These are phyloP conservation scores for Tetragonula clypearis DNA, from an alignment of 1,140 invertebrate genomes.

Conservation along the genomic window DNA sequence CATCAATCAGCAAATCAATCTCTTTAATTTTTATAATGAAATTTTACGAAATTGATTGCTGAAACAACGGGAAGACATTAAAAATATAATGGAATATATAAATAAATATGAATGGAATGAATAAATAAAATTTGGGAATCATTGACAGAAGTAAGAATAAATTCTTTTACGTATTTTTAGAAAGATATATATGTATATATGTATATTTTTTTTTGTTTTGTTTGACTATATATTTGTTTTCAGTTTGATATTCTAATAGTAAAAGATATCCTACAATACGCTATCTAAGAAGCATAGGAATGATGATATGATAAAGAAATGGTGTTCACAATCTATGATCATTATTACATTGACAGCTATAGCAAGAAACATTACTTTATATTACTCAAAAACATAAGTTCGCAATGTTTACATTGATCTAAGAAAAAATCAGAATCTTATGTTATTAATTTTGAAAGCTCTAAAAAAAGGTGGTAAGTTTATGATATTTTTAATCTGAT, in stretches of 20 bases:
- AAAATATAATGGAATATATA: too few species aligned
- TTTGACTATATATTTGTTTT: conserved; percentile 21
- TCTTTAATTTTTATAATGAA: too few species aligned
- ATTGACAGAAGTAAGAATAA: too few species aligned
- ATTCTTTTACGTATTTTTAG: too few species aligned
- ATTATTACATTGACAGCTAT: conserved; percentile 53
- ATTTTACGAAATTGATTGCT: too few species aligned
- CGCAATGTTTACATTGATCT: conserved; percentile 26
- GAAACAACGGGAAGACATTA: too few species aligned
- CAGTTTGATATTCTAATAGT: conserved; percentile 65
- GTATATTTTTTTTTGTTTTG: too few species aligned
- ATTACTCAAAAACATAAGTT: too few species aligned
- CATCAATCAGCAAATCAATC: too few species aligned
- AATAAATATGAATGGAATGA: too few species aligned
- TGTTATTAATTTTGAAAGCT: conserved; percentile 68
- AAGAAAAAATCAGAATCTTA: conserved; percentile 62
- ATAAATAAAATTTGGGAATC: too few species aligned
- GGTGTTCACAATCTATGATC: conserved; percentile 72
- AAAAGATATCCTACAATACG: conserved; percentile 67
- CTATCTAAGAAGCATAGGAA: conserved; percentile 78
- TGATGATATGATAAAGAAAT: conserved; percentile 80
- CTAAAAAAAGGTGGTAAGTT: conserved; percentile 65
- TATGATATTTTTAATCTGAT: background rate
- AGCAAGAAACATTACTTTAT: conserved; percentile 46
- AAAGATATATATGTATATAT: too few species aligned